Percentiles rank a stretch among this genome's conserved stretches.
Conservation (phyloP, 2,888 invertebrate species). For the Mesoligia furuncula region DNA sequence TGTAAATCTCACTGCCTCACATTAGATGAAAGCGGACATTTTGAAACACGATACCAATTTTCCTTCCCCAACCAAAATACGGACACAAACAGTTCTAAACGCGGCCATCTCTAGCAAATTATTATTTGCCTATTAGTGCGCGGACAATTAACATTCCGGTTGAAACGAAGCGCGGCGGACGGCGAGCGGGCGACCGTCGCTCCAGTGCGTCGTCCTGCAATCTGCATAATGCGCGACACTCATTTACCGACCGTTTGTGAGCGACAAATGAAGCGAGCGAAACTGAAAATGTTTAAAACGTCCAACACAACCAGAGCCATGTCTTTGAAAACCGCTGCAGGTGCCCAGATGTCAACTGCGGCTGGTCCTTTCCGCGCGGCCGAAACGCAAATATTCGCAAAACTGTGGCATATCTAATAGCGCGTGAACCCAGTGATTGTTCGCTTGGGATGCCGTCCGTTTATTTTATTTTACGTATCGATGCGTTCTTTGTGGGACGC, state of each 20-base stretch:
- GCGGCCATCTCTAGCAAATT: constrained; percentile 64
- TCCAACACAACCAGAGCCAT: constrained; percentile 70
- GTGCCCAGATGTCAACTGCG: constrained; percentile 58
- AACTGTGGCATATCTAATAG: constrained; percentile 79
- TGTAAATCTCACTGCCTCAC: background rate
- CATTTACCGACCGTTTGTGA: constrained; percentile 85
- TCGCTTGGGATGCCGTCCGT: constrained; percentile 73
- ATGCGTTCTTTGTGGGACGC: constrained; percentile 65
- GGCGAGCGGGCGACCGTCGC: constrained; percentile 63
- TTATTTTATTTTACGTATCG: constrained; percentile 77
- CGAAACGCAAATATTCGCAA: constrained; percentile 78
- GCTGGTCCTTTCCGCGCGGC: constrained; percentile 66
- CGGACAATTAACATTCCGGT: constrained; percentile 76
- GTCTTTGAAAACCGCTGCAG: constrained; percentile 61
- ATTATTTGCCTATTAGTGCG: constrained; percentile 78
- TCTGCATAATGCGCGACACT: constrained; percentile 85
- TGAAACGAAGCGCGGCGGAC: constrained; percentile 67
- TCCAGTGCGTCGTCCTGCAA: constrained; percentile 77
- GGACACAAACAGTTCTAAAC: constrained; percentile 40
- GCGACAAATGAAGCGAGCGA: constrained; percentile 84
- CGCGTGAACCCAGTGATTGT: constrained; percentile 82
- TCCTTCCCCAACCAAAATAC: constrained; percentile 31
- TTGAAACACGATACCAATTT: constrained; percentile 21
- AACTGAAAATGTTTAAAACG: constrained; percentile 74
- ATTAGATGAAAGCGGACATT: background rate